Percentiles rank a stretch among this genome's conserved stretches.
These are phyloP conservation scores for Vanessa atalanta DNA, from an alignment of 1,140 invertebrate genomes.

Conservation along the genomic window DNA sequence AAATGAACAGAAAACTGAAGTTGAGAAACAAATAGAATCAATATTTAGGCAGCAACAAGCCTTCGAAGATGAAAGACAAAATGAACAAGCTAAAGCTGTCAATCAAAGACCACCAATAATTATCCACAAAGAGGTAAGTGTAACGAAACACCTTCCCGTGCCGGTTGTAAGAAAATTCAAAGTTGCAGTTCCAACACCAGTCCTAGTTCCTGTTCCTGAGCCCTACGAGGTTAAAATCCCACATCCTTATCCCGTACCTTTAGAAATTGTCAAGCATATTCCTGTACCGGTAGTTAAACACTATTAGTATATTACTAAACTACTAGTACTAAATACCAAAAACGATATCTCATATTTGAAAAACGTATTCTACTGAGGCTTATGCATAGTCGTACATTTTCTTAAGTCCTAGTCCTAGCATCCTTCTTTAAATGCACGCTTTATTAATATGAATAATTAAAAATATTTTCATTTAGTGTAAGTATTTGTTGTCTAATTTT, in stretches of 20 bases:
- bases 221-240: constrained; percentile 53
- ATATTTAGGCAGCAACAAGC: constrained; percentile 24
- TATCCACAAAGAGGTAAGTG: constrained; percentile 47
- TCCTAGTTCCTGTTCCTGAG: constrained; percentile 47
- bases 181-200: constrained; percentile 47
- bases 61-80: constrained; percentile 46
- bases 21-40: constrained; percentile 29
- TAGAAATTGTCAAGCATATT: constrained; percentile 47
- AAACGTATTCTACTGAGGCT: not conserved
- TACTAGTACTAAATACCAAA: not conserved
- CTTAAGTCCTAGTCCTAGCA: not conserved
- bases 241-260: constrained; percentile 47
- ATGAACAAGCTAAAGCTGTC: constrained; percentile 40
- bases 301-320: constrained; percentile 16
- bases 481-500: constrained; percentile 8
- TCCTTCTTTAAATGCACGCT: not conserved
- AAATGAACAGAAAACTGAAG: constrained; percentile 17
- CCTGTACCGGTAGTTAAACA: constrained; percentile 33
- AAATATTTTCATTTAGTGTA: not conserved
- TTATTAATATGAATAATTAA: not conserved
- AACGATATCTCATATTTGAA: not conserved
- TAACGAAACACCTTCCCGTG: constrained; percentile 43
- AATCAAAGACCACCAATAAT: constrained; percentile 45
- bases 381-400: not conserved
- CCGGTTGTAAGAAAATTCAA: constrained; percentile 47